Conservation (phyloP, 2,888 invertebrate species). For the Elysia crispata region DNA sequence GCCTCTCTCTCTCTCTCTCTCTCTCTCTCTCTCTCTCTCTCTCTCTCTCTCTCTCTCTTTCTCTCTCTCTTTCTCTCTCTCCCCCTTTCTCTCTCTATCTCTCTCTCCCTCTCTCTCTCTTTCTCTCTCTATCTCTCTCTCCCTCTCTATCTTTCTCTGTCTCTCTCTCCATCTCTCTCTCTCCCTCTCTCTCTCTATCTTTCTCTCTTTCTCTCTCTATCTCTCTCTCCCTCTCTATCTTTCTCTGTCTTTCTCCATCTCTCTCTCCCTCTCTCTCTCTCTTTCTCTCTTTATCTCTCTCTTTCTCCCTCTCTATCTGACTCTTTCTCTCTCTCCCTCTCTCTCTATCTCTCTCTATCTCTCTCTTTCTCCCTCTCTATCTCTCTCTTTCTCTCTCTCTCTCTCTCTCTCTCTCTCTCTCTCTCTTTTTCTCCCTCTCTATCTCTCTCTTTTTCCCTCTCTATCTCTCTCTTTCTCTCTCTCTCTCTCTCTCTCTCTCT, state of each 20-base stretch:
- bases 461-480: background rate
- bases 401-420: background rate
- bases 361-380: no score
- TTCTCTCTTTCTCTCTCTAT: no score
- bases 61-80: constrained; percentile 14
- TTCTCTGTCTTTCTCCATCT: background rate
- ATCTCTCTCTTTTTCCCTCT: no score
- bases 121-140: background rate
- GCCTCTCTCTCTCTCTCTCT: constrained; percentile 6
- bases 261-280: no score
- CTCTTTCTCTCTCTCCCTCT: constrained; percentile 36
- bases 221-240: constrained; percentile 5
- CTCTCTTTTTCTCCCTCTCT: no score
- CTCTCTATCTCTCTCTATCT: background rate
- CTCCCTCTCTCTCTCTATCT: background rate
- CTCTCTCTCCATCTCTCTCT: constrained; percentile 34
- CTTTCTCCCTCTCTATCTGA: background rate
- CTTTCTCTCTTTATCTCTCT: no score
- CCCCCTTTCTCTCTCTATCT: background rate
- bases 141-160: background rate
- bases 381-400: constrained; percentile 11
- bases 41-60: constrained; percentile 12
- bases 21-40: constrained; percentile 17
- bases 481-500: no score
- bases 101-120: background rate